Conservation (phyloP, 2,888 invertebrate species). For the Polyommatus icarus region DNA sequence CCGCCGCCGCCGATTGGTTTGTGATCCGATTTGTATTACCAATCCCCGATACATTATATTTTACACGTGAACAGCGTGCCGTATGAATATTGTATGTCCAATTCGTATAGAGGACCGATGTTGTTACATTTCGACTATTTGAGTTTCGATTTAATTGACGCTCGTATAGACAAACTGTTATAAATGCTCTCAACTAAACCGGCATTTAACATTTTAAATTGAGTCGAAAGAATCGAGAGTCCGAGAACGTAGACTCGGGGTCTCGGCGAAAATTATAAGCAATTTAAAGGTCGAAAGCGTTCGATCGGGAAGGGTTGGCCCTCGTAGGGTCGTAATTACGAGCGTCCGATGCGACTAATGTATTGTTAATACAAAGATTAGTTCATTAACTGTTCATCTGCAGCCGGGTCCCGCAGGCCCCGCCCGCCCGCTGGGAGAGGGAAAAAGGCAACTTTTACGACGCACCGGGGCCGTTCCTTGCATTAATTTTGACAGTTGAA, state of each 20-base stretch:
- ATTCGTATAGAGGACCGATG: not conserved
- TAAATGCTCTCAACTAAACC: not conserved
- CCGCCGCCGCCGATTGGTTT: conserved; percentile 64
- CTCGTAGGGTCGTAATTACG: conserved; percentile 51
- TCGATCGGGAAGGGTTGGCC: conserved; percentile 42
- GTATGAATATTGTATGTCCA: conserved; percentile 14
- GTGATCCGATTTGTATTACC: conserved; percentile 73
- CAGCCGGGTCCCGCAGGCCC: conserved; percentile 49
- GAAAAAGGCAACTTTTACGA: conserved; percentile 41
- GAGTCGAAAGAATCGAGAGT: not conserved
- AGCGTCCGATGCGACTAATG: conserved; percentile 76
- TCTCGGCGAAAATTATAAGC: conserved; percentile 41
- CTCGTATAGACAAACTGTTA: not conserved
- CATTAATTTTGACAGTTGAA: conserved; percentile 70
- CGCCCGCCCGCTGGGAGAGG: conserved; percentile 34
- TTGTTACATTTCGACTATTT: not conserved
- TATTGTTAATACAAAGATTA: conserved; percentile 80
- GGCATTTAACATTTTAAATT: not conserved
- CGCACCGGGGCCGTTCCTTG: conserved; percentile 48
- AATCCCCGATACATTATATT: conserved; percentile 43
- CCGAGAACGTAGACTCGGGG: conserved; percentile 1
- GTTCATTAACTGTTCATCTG: conserved; percentile 78
- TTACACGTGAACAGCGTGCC: conserved; percentile 26
- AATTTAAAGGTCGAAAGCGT: conserved; percentile 42
- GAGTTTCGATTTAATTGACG: not conserved